Conservation (phyloP, 2,113 vertebrate species). For the Mastomys coucha region DNA sequence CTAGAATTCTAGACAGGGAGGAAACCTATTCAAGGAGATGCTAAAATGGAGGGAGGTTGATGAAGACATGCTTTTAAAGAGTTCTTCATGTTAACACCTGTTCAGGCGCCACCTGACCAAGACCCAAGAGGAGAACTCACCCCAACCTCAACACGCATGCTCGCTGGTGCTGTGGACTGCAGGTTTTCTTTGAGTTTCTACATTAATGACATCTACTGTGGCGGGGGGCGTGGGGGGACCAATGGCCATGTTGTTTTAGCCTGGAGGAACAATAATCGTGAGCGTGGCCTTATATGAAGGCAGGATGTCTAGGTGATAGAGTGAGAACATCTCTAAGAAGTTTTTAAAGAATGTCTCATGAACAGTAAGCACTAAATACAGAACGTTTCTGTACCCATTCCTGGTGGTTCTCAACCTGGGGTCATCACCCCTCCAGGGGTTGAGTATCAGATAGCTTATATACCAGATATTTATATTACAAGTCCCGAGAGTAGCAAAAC, state of each 20-base stretch:
- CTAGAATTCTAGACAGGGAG: neutral
- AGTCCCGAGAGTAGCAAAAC: neutral
- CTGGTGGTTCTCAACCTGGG: neutral
- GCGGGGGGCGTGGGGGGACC: slow-evolving; percentile 12
- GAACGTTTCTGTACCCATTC: neutral
- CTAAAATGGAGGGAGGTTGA: neutral
- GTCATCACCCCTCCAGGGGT: neutral
- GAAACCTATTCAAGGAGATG: slow-evolving; percentile 16
- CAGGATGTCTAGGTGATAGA: neutral
- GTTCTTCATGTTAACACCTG: slow-evolving; percentile 63
- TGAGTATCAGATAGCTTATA: neutral
- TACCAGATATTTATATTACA: neutral
- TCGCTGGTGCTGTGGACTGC: slow-evolving; percentile 47
- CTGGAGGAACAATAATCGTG: slow-evolving; percentile 55
- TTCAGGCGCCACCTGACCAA: neutral
- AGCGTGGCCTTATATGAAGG: slow-evolving; percentile 24
- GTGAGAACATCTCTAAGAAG: neutral
- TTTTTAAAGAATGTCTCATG: neutral
- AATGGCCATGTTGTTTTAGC: slow-evolving; percentile 33
- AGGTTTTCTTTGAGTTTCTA: slow-evolving; percentile 36
- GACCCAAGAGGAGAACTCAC: slow-evolving; percentile 8
- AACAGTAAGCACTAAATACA: neutral
- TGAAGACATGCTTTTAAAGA: slow-evolving; percentile 44
- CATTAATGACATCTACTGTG: slow-evolving; percentile 5
- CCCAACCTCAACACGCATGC: neutral